phyloP scores from a whole-genome alignment of 2,797 vertebrate genomes.

The Muraenolepis orangiensis region DNA sequence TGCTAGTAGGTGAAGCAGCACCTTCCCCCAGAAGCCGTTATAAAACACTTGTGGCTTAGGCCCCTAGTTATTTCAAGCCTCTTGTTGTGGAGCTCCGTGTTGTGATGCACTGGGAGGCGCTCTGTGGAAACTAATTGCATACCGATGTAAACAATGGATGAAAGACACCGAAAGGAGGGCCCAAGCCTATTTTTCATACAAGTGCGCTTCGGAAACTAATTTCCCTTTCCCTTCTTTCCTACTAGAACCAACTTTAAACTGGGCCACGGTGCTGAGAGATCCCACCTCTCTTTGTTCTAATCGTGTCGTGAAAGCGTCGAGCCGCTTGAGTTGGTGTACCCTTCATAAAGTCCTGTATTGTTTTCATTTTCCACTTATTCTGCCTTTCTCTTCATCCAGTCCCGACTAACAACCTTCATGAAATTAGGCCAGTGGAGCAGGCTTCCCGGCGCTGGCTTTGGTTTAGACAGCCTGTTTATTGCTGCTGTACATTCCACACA shows the following conservation, averaged over 20 bases:
- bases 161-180: background rate
- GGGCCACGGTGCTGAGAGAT: background rate
- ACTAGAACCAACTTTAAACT: background rate
- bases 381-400: background rate
- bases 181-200: background rate
- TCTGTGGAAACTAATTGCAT: background rate
- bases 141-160: background rate
- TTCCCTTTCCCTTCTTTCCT: background rate
- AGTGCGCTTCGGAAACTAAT: background rate
- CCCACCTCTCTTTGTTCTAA: background rate
- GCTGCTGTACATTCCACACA: background rate
- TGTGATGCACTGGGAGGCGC: background rate
- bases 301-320: background rate
- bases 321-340: background rate
- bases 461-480: background rate
- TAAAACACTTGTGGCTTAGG: background rate
- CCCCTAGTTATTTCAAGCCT: background rate
- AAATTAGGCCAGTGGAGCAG: background rate
- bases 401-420: background rate
- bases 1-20: background rate
- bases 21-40: no score
- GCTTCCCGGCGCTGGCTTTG: background rate
- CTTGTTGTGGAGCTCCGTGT: background rate
- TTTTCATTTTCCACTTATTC: background rate
- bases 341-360: conserved; percentile 10